Percentiles rank a stretch among this genome's conserved stretches.
Evolutionary conservation across 2,888 invertebrate genomes (phyloP).

Genomic region (Liopterus haemorrhoidalis): DNA sequence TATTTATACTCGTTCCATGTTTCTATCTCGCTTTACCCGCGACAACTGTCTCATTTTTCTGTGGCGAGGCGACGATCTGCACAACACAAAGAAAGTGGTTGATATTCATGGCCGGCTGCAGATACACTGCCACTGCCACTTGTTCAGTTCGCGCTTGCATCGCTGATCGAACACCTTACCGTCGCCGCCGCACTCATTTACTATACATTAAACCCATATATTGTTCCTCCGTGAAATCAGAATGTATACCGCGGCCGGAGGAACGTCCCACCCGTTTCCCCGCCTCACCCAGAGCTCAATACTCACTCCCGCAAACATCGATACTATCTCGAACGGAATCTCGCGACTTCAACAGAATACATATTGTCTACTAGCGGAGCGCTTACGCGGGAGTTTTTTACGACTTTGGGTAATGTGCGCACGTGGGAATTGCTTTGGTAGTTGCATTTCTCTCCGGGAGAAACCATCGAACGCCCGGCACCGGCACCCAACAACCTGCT

Average conservation of each 20-base stretch:
- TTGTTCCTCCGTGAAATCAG: slow-evolving; percentile 41
- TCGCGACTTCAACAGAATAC: slow-evolving; percentile 15
- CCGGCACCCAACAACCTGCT: too few relatives aligned
- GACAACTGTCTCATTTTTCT: slow-evolving; percentile 29
- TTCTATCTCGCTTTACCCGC: slow-evolving; percentile 30
- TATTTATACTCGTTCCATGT: slow-evolving; percentile 33
- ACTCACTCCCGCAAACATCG: background rate
- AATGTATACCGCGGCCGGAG: slow-evolving; percentile 42
- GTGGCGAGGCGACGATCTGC: slow-evolving; percentile 9
- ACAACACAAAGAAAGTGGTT: slow-evolving; percentile 27
- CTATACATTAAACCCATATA: slow-evolving; percentile 41
- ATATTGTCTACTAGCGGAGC: slow-evolving; percentile 15
- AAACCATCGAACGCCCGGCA: too few relatives aligned
- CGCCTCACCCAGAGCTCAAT: slow-evolving; percentile 39
- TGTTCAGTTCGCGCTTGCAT: slow-evolving; percentile 4
- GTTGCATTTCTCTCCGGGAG: too few relatives aligned
- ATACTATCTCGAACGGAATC: slow-evolving; percentile 13
- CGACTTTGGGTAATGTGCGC: slow-evolving; percentile 38
- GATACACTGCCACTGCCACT: slow-evolving; percentile 27
- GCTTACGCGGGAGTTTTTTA: slow-evolving; percentile 15
- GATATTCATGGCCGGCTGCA: slow-evolving; percentile 31
- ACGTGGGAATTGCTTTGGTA: slow-evolving; percentile 42
- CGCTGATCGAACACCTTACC: slow-evolving; percentile 1
- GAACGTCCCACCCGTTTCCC: slow-evolving; percentile 41
- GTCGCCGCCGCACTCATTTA: slow-evolving; percentile 39